Conservation (phyloP, 2,113 vertebrate genomes). For the Dasypus novemcinctus region DNA sequence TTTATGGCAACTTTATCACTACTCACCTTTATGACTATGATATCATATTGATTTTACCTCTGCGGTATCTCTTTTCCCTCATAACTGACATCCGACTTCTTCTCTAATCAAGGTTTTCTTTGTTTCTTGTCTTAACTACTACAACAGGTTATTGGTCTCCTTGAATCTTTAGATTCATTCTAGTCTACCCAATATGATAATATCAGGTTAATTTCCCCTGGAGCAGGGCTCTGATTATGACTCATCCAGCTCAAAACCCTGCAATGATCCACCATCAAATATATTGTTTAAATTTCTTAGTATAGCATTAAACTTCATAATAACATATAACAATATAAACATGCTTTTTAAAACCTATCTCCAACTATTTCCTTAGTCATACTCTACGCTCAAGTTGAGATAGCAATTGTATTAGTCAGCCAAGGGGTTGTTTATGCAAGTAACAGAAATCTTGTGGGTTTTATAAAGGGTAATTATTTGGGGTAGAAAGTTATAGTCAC, state of each 20-base stretch:
- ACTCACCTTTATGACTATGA: neutral
- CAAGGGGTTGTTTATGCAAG: too few relatives aligned
- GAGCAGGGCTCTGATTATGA: neutral
- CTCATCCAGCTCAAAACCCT: neutral
- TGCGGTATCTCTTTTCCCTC: neutral
- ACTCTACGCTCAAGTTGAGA: neutral
- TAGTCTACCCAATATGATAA: neutral
- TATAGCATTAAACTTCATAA: neutral
- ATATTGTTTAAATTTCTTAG: neutral
- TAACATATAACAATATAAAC: neutral
- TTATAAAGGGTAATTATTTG: too few relatives aligned
- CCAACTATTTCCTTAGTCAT: neutral
- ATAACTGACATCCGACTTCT: neutral
- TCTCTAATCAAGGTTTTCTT: neutral
- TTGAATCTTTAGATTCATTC: neutral
- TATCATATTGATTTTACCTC: neutral
- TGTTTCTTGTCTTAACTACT: neutral
- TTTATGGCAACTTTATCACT: neutral
- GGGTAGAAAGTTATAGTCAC: too few relatives aligned
- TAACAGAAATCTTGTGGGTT: too few relatives aligned
- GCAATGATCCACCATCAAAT: neutral
- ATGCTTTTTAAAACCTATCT: neutral
- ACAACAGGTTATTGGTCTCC: neutral
- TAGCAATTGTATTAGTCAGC: neutral
- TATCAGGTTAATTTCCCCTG: neutral